Evolutionary conservation across 2,888 invertebrate species (phyloP).

Genomic region (Pollenia amentaria): DNA sequence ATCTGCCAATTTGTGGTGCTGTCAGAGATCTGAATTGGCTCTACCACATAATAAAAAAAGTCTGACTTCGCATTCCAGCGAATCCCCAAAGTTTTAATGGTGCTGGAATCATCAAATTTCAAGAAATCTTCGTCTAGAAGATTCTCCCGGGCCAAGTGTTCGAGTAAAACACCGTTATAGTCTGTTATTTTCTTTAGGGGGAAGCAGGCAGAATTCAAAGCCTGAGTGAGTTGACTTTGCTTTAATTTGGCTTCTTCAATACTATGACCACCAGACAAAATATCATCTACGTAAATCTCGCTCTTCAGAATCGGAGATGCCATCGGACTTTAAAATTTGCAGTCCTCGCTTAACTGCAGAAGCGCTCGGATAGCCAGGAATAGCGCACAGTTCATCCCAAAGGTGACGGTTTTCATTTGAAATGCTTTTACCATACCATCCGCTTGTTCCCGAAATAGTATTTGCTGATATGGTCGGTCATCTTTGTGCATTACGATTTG

Average conservation of each 20-base stretch:
- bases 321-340: neutral
- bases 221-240: neutral
- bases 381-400: conserved; percentile 56
- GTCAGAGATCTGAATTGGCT: neutral
- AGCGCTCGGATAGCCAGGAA: neutral
- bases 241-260: neutral
- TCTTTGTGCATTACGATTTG: neutral
- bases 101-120: neutral
- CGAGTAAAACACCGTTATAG: neutral
- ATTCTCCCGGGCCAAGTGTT: neutral
- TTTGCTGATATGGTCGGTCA: neutral
- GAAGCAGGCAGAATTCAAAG: neutral
- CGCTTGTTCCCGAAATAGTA: neutral
- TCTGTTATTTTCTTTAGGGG: neutral
- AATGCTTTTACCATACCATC: neutral
- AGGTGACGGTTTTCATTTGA: neutral
- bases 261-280: neutral
- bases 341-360: neutral
- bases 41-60: neutral
- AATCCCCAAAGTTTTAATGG: conserved; percentile 9
- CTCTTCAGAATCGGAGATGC: neutral
- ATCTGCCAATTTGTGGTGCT: neutral
- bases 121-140: conserved; percentile 10
- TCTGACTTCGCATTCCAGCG: neutral
- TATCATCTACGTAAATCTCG: conserved; percentile 65